Evolutionary conservation across 2,113 vertebrate species (phyloP).

Genomic region (Turdus rufiventris): DNA sequence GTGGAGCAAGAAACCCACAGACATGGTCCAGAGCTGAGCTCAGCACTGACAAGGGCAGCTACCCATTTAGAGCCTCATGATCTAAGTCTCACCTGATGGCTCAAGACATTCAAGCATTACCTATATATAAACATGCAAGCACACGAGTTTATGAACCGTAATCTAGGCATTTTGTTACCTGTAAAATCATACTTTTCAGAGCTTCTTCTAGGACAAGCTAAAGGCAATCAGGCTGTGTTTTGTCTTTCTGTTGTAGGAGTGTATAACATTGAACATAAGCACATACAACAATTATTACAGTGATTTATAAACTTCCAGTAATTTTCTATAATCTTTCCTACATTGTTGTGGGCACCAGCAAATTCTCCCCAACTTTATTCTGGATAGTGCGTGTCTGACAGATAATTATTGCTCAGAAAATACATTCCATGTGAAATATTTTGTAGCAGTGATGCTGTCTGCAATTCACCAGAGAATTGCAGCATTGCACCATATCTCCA

Average conservation of each 20-base stretch:
- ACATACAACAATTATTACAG: neutral
- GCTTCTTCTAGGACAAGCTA: neutral
- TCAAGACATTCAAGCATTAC: neutral
- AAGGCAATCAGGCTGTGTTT: neutral
- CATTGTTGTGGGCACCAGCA: neutral
- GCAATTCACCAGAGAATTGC: neutral
- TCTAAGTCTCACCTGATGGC: neutral
- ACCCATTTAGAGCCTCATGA: neutral
- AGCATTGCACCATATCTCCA: neutral
- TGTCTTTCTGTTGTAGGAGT: neutral
- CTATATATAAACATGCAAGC: neutral
- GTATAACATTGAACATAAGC: neutral
- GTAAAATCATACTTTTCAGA: neutral
- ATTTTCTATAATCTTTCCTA: neutral
- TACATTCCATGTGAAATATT: neutral
- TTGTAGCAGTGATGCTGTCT: neutral
- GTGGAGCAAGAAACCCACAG: neutral
- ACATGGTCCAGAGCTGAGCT: neutral
- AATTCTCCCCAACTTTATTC: neutral
- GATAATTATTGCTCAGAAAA: neutral
- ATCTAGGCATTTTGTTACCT: neutral
- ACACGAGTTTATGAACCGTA: neutral
- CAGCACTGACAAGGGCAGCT: neutral
- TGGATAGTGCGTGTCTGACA: neutral
- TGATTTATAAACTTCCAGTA: neutral